These are phyloP conservation scores for Orbicella faveolata DNA, from an alignment of 64 coral and sea anemone species.

Conservation along the genomic window DNA sequence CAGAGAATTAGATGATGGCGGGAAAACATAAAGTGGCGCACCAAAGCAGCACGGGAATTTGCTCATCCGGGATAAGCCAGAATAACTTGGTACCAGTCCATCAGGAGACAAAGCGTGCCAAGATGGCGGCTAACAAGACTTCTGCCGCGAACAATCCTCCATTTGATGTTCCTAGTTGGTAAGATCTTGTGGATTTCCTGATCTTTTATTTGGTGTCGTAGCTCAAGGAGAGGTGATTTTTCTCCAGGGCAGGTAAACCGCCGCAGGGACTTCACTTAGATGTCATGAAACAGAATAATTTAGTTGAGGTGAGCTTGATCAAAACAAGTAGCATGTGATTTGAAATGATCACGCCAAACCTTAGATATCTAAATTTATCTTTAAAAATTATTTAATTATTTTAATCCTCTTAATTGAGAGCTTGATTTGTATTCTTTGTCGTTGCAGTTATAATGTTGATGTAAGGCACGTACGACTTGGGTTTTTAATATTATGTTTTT, in stretches of 20 bases:
- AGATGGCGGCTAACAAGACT: constrained; percentile 76
- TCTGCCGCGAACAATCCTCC: constrained; percentile 37
- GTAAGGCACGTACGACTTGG: too few relatives aligned
- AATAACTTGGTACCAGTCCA: constrained; percentile 38
- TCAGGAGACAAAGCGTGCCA: constrained; percentile 47
- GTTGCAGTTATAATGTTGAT: too few relatives aligned
- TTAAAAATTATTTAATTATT: too few relatives aligned
- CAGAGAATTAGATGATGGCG: constrained; percentile 38
- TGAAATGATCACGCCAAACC: neutral
- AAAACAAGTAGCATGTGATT: neutral
- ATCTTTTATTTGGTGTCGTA: neutral
- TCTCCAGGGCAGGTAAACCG: constrained; percentile 91
- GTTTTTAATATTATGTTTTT: too few relatives aligned
- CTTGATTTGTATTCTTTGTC: too few relatives aligned
- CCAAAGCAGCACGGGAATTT: neutral
- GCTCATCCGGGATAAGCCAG: constrained; percentile 47
- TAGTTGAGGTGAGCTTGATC: constrained; percentile 76
- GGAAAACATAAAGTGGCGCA: constrained; percentile 31
- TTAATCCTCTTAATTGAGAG: too few relatives aligned
- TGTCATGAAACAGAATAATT: constrained; percentile 87
- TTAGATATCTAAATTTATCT: too few relatives aligned
- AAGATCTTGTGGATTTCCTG: constrained; percentile 30
- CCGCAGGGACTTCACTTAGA: constrained; percentile 95
- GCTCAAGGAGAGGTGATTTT: neutral
- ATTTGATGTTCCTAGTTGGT: constrained; percentile 84